Base-by-base conservation (phyloP, 1,140 invertebrate genomes). In the Cherax quadricarinatus region DNA sequence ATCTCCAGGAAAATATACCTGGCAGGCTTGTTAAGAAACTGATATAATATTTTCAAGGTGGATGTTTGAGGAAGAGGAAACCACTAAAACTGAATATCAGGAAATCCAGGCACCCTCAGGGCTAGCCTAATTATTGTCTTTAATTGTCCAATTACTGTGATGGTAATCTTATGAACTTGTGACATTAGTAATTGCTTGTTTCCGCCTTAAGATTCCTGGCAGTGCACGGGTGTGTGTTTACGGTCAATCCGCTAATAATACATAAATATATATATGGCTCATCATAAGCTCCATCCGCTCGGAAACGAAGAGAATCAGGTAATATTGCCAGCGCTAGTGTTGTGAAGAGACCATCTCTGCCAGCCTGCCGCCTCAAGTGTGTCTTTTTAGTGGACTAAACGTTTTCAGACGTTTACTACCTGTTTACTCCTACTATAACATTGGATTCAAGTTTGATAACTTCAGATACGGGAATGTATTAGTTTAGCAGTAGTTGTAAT, bases 141-240 rank as follows among this genome's bases (percentile, higher is more conserved):
- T 84, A 84, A 84, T 84, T 60, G 82, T 60, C 82, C 82, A 84
- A 53, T 84, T 84, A 84, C 30, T 30, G 51, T 84, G 53, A 84
- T 84, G 14, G 21, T n/a, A 84, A 84, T 84, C 82, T 84, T 30
- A 60, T 60, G 82, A 84, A 57, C 82, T 84, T 60, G 82, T 84
- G 82, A 84, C 82, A 84, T 84, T 60, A 60, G 53, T 49, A 84
- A 84, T 84, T 30, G 82, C 82, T n/a, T 30, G 82, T 62, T 84
- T 84, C 82, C 82, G 60, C 82, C 24, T 21, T 24, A n/a, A 53
- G 24, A 84, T 21, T 1, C 82, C 18, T 30, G 53, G 10, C 24
- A n/a, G 24, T 60, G 53, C 53, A 48, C 53, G 53, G n/a, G 53
- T 84, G 82, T 81, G 79, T 84, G 82, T 84, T 84, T 60, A 84